A percentile compares a stretch with the other conserved stretches of the same genome.
phyloP scores from a whole-genome alignment of 1,140 invertebrate genomes.

The Drosophila tani region DNA sequence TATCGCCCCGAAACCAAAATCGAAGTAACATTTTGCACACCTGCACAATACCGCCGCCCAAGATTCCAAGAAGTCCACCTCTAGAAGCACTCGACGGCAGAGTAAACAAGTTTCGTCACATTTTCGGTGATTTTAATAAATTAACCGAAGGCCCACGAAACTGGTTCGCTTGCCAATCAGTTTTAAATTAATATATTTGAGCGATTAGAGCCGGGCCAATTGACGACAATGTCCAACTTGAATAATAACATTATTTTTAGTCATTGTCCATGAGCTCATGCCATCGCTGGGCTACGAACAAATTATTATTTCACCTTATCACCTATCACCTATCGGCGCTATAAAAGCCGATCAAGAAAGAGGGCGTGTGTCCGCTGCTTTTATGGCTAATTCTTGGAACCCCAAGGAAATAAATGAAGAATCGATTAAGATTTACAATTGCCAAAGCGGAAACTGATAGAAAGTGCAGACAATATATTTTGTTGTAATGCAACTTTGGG shows the following conservation, averaged over 20 bases:
- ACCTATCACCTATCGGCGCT: conserved; percentile 8
- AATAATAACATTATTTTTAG: conserved; percentile 71
- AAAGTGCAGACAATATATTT: conserved; percentile 13
- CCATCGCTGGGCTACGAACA: neutral
- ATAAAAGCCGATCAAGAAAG: conserved; percentile 55
- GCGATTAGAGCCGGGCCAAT: conserved; percentile 36
- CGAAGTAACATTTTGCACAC: conserved; percentile 53
- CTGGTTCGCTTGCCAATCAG: conserved; percentile 52
- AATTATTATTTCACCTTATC: conserved; percentile 23
- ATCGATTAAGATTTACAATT: conserved; percentile 52
- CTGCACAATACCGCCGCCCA: conserved; percentile 35
- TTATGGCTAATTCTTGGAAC: conserved; percentile 52
- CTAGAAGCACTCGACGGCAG: neutral
- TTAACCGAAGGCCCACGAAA: conserved; percentile 37
- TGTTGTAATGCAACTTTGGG: conserved; percentile 21
- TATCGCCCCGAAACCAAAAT: conserved; percentile 36
- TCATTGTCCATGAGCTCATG: conserved; percentile 71
- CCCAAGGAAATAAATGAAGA: conserved; percentile 16
- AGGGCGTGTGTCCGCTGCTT: conserved; percentile 46
- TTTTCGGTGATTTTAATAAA: conserved; percentile 64
- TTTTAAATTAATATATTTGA: conserved; percentile 74
- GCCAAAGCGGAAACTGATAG: conserved; percentile 36
- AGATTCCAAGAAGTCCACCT: conserved; percentile 24
- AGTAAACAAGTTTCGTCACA: conserved; percentile 74
- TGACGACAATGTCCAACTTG: conserved; percentile 63